Evolutionary conservation across 2,888 invertebrate species (phyloP).

Genomic region (Leptinotarsa juncta): DNA sequence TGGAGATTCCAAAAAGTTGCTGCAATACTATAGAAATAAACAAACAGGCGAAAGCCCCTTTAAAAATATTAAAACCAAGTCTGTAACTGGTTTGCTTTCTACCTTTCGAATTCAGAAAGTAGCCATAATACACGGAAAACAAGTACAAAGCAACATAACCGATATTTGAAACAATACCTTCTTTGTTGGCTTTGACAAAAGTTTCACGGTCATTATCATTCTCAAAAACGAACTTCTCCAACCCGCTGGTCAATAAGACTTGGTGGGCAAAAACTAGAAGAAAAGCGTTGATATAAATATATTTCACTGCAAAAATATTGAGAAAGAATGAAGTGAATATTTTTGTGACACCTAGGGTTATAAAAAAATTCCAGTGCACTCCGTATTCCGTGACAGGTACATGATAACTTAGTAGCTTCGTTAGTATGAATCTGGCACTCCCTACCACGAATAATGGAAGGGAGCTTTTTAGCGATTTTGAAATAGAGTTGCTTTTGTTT

Average conservation of each 20-base stretch:
- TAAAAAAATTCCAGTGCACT: slow-evolving; percentile 98
- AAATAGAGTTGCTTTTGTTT: slow-evolving; percentile 56
- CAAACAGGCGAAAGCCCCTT: slow-evolving; percentile 32
- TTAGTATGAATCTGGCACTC: slow-evolving; percentile 72
- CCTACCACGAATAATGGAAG: slow-evolving; percentile 73
- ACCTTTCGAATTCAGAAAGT: slow-evolving; percentile 65
- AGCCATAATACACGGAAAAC: slow-evolving; percentile 75
- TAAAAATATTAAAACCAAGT: slow-evolving; percentile 24
- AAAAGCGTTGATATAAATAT: slow-evolving; percentile 70
- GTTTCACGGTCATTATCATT: slow-evolving; percentile 67
- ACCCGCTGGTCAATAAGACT: slow-evolving; percentile 70
- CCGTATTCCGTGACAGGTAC: slow-evolving; percentile 95
- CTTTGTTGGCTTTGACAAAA: slow-evolving; percentile 86
- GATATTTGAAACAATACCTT: slow-evolving; percentile 86
- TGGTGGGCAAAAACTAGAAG: slow-evolving; percentile 75
- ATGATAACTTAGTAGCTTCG: slow-evolving; percentile 80
- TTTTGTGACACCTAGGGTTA: slow-evolving; percentile 89
- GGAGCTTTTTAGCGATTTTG: slow-evolving; percentile 62
- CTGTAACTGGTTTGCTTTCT: slow-evolving; percentile 23
- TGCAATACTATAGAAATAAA: slow-evolving; percentile 62
- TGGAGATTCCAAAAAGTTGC: slow-evolving; percentile 73
- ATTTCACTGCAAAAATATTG: slow-evolving; percentile 67
- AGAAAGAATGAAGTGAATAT: slow-evolving; percentile 75
- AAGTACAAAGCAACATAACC: slow-evolving; percentile 90
- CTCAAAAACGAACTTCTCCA: slow-evolving; percentile 79